Conservation (phyloP, 2,113 vertebrate genomes). For the Aspidoscelis tigris region DNA sequence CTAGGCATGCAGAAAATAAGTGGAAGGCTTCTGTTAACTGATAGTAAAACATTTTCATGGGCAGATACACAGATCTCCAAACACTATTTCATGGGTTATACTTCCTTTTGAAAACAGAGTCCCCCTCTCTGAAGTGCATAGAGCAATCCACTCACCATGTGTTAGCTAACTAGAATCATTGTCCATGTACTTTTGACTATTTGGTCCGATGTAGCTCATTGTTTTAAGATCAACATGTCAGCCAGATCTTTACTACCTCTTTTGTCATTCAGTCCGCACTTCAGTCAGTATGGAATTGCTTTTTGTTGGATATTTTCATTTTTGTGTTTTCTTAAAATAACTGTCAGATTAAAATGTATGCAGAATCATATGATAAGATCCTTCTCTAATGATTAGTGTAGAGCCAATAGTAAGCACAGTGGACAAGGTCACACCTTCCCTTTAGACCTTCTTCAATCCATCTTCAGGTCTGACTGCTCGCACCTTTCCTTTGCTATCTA, state of each 20-base stretch:
- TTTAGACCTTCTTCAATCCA: no score
- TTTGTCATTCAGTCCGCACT: background rate
- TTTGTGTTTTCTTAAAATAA: no score
- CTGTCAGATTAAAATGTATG: background rate
- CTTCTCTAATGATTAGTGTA: background rate
- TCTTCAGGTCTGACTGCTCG: no score
- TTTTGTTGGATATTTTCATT: background rate
- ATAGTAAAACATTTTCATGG: slow-evolving; percentile 50
- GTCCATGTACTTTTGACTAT: slow-evolving; percentile 63
- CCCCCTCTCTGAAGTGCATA: slow-evolving; percentile 50
- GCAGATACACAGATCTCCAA: slow-evolving; percentile 62
- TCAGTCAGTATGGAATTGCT: background rate
- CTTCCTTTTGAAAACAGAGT: slow-evolving; percentile 63
- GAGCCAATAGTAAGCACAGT: background rate
- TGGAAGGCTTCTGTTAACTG: slow-evolving; percentile 54
- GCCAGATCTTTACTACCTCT: slow-evolving; percentile 40
- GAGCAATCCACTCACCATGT: slow-evolving; percentile 43
- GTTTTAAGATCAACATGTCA: slow-evolving; percentile 57
- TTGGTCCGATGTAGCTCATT: slow-evolving; percentile 55
- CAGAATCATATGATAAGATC: background rate
- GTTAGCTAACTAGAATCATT: slow-evolving; percentile 57
- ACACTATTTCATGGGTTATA: slow-evolving; percentile 66
- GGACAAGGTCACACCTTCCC: no score
- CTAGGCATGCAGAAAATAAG: slow-evolving; percentile 55
- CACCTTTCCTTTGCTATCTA: no score